Percentiles rank a stretch among this genome's conserved stretches.
These are phyloP conservation scores for Epizoanthus stellaris DNA, from an alignment of 92 coral and sea anemone genomes.

Conservation along the genomic window DNA sequence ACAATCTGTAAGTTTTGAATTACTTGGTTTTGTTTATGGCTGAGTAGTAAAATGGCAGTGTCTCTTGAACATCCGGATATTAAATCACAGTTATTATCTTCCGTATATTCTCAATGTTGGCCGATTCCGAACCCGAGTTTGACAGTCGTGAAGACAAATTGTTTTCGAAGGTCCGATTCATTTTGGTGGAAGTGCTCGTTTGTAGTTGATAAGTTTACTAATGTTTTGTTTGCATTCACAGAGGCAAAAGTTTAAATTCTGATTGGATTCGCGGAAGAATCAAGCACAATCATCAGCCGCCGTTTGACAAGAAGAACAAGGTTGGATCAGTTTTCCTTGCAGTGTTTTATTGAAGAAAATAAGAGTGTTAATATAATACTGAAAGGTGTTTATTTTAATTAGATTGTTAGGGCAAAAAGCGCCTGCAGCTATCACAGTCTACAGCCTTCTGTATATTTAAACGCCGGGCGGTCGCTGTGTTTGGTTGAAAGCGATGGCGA, in stretches of 20 bases:
- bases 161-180: constrained; percentile 69
- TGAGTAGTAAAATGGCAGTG: constrained; percentile 66
- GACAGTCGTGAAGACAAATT: constrained; percentile 68
- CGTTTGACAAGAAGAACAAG: constrained; percentile 16
- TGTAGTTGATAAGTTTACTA: not conserved
- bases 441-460: not conserved
- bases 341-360: not conserved
- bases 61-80: constrained; percentile 35
- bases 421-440: constrained; percentile 27
- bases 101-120: constrained; percentile 86
- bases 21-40: constrained; percentile 7
- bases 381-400: constrained; percentile 37
- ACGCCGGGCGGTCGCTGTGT: constrained; percentile 30
- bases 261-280: constrained; percentile 70
- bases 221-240: constrained; percentile 30
- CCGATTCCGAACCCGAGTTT: constrained; percentile 76
- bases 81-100: constrained; percentile 27
- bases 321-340: not conserved
- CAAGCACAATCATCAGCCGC: constrained; percentile 12
- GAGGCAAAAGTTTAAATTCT: constrained; percentile 85
- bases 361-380: not conserved
- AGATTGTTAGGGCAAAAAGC: constrained; percentile 47
- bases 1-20: constrained; percentile 61
- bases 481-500: constrained; percentile 75
- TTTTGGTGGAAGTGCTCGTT: not conserved